Percentiles rank a stretch among this genome's conserved stretches.
phyloP scores from a whole-genome alignment of 2,888 invertebrate species.

The Oeneis ivallda region DNA sequence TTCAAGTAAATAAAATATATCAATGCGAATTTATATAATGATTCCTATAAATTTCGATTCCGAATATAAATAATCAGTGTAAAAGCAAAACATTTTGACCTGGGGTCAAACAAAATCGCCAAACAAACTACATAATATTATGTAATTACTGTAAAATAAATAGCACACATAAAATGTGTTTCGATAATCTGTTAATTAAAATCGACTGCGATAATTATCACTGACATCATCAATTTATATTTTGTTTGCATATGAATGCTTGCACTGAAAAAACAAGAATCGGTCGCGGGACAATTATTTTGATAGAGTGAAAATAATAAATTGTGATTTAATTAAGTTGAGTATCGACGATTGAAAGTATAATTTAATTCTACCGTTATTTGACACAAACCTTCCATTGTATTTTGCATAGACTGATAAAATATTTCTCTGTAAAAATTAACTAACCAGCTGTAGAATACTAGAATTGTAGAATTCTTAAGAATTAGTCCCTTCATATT shows the following conservation, averaged over 20 bases:
- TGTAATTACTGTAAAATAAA: conserved; percentile 32
- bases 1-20: conserved; percentile 1
- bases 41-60: background rate
- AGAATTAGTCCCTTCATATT: no score
- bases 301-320: conserved; percentile 29
- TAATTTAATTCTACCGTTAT: conserved; percentile 2
- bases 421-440: no score
- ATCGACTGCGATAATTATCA: conserved; percentile 46
- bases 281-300: conserved; percentile 34
- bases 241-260: conserved; percentile 46
- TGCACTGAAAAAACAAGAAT: conserved; percentile 40
- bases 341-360: background rate
- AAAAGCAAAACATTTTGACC: conserved; percentile 8
- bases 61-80: background rate
- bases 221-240: conserved; percentile 54
- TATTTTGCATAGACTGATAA: background rate
- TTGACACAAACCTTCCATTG: background rate
- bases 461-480: no score
- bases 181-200: conserved; percentile 50
- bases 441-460: no score
- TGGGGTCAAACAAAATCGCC: conserved; percentile 12
- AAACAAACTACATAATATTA: conserved; percentile 32
- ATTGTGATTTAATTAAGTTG: conserved; percentile 11
- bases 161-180: conserved; percentile 39
- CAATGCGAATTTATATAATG: background rate